Conservation (phyloP, 1,140 invertebrate species). For the Cydia pomonella region DNA sequence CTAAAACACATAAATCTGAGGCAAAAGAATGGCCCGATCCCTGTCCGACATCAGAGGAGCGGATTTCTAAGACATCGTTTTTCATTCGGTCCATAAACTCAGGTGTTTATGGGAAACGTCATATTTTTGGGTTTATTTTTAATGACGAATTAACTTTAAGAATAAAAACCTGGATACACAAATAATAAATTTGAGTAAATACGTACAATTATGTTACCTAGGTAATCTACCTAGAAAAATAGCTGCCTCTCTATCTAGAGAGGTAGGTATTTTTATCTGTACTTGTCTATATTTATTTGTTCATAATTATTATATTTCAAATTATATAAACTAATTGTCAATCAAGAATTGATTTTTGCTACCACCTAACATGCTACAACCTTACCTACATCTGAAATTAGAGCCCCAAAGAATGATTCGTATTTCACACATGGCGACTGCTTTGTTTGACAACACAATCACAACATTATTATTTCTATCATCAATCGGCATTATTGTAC, state of each 20-base stretch:
- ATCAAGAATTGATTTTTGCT: not conserved
- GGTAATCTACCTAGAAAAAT: no score
- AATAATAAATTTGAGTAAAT: no score
- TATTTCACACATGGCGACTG: conserved; percentile 33
- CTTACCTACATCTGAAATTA: not conserved
- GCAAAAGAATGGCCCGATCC: conserved; percentile 66
- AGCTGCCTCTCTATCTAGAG: no score
- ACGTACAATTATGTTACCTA: no score
- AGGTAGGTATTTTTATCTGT: no score
- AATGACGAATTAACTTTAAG: conserved; percentile 27
- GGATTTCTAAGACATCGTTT: conserved; percentile 72
- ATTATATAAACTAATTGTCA: not conserved
- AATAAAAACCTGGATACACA: not conserved
- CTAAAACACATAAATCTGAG: conserved; percentile 73
- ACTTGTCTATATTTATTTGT: no score
- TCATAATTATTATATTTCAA: no score
- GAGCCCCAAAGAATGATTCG: conserved; percentile 7
- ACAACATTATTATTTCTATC: conserved; percentile 43
- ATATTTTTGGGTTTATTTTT: conserved; percentile 51
- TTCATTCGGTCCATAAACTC: conserved; percentile 67
- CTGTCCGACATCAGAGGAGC: conserved; percentile 69
- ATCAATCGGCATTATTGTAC: conserved; percentile 56
- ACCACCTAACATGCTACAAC: not conserved
- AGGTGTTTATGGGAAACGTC: conserved; percentile 60
- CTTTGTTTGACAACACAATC: conserved; percentile 46